Evolutionary conservation across 2,113 vertebrate species (phyloP).

Genomic region (Dicerorhinus sumatrensis): DNA sequence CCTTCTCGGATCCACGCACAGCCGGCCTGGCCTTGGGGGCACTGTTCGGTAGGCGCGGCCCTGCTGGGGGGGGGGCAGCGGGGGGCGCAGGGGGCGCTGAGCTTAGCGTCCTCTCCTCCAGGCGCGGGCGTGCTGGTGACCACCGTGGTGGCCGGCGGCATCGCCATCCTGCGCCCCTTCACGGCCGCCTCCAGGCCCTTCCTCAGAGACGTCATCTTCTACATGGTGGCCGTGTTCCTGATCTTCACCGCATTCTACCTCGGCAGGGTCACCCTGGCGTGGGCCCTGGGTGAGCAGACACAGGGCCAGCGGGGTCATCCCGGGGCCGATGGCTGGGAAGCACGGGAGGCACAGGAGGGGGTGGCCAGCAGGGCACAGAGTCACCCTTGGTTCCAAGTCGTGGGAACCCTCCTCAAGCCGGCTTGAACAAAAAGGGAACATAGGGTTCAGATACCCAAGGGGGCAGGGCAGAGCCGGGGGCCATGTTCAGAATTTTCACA

Average conservation of each 20-base stretch:
- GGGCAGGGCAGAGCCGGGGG: fast-evolving
- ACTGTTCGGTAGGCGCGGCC: conserved; percentile 90
- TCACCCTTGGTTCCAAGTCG: neutral
- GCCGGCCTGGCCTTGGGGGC: conserved; percentile 95
- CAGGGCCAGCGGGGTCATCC: fast-evolving
- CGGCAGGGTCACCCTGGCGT: conserved; percentile 88
- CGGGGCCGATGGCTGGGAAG: no score
- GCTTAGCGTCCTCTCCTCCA: neutral
- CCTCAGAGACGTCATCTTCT: conserved; percentile 95
- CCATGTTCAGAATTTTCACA: neutral
- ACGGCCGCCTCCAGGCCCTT: conserved; percentile 95
- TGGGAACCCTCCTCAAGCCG: neutral
- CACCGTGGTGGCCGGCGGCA: conserved; percentile 94
- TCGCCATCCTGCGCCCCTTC: conserved; percentile 94
- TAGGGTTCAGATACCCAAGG: fast-evolving
- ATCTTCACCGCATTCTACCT: conserved; percentile 93
- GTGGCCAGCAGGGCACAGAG: neutral
- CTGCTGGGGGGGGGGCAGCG: fast-evolving
- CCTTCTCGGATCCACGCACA: conserved; percentile 94
- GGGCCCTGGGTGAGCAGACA: conserved; percentile 88
- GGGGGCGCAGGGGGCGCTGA: fast-evolving
- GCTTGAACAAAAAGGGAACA: neutral
- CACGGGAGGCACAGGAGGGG: fast-evolving
- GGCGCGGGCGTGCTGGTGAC: conserved; percentile 98
- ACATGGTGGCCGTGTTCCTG: conserved; percentile 95